Percentiles rank a stretch among this genome's conserved stretches.
Conservation (phyloP, 2,797 vertebrate genomes). For the Mareca penelope region DNA sequence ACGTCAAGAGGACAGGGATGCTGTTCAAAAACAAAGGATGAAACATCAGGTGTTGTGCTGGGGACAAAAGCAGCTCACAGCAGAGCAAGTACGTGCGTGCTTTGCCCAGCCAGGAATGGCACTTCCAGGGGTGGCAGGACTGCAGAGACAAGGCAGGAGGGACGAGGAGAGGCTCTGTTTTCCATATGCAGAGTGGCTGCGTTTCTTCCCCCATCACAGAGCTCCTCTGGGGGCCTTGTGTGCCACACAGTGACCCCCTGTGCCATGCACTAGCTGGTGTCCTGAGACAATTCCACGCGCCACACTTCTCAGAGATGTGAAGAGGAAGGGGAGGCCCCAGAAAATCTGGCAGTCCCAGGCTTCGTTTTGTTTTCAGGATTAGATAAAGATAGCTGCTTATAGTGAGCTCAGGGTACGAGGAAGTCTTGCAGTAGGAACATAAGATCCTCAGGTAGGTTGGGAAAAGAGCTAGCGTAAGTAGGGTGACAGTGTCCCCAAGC, state of each 20-base stretch:
- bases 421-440: not conserved
- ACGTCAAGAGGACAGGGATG: not conserved
- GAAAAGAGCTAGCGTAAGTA: not conserved
- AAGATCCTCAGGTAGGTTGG: not conserved
- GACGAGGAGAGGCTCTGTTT: not conserved
- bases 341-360: not conserved
- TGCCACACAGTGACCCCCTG: not conserved
- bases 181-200: accelerated
- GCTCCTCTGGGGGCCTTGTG: accelerated
- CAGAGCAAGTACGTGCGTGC: not conserved
- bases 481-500: not conserved
- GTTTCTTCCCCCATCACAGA: accelerated
- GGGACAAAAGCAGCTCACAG: not conserved
- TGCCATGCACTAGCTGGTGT: not conserved
- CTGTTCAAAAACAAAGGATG: not conserved
- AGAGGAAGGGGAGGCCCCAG: not conserved
- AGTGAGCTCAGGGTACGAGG: not conserved
- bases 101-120: not conserved
- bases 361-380: not conserved
- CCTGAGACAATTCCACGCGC: not conserved
- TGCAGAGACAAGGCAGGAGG: not conserved
- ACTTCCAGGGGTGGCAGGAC: not conserved
- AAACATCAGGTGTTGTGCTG: not conserved
- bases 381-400: not conserved
- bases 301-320: not conserved